Evolutionary conservation across 2,113 vertebrate species (phyloP), one percentile per base, ranked within the genome.

Genomic region (Egretta garzetta): DNA sequence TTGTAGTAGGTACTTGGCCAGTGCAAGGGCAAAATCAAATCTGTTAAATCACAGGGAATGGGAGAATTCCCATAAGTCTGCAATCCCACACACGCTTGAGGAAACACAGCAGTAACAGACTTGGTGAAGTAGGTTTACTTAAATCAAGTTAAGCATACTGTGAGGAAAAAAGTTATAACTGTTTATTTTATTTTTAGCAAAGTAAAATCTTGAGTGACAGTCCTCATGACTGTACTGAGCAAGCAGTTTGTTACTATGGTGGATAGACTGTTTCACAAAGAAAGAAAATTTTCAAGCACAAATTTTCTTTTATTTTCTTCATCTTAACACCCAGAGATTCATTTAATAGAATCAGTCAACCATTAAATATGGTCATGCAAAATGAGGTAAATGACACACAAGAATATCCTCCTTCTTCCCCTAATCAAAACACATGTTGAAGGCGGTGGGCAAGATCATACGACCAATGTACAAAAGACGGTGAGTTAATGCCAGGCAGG

Each of bases 171-270:
- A 62, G 32, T 86, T 94, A 28, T 11, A 90, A 59, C 33, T 74
- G 49, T 33, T 86, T 71, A 5, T 85, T 28, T 80, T 86, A 91
- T 58, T 95, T 97, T 96, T 85, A 87, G 92, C 24, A 5, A 90
- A 59, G 32, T 45, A 37, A 81, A 74, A 41, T 74, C 43, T 81
- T 90, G 85, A 95, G 27, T 89, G 90, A 52, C 90, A 72, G n/a
- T 79, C 94, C 60, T 91, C 59, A 94, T 41, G 84, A 89, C 76
- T 88, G 53, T 59, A 80, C 62, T 32, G 77, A 94, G 74, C 56
- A 85, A 87, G 81, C 37, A 77, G 56, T 79, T 96, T 1, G 4
- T 93, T 81, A 67, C 70, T 68, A 3, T 85, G 60, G 43, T 71
- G 35, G 47, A 82, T 74, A 90, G 70, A 67, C n/a, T 94, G 20